Percentiles rank a stretch among this genome's conserved stretches.
phyloP scores from a whole-genome alignment of 2,797 vertebrate species.

The Tinamus major region DNA sequence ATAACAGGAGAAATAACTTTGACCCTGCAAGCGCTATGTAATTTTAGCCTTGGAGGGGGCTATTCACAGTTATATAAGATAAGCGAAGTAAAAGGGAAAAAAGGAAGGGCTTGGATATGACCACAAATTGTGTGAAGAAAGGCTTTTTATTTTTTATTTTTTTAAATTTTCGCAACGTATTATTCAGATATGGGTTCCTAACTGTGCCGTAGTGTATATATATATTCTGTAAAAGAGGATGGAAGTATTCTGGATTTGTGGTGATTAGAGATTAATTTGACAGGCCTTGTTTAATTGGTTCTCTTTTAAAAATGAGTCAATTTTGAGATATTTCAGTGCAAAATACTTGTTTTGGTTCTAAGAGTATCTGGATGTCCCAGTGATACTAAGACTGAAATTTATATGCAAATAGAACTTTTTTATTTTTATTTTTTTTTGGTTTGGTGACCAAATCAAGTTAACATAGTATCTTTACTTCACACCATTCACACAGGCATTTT shows the following conservation, averaged over 20 bases:
- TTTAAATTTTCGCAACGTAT: neutral
- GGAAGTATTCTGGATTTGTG: neutral
- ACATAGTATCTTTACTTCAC: neutral
- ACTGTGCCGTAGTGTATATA: neutral
- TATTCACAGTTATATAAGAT: neutral
- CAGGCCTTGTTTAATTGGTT: neutral
- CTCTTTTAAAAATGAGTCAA: neutral
- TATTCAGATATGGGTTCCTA: neutral
- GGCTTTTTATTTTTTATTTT: neutral
- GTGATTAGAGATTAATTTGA: neutral
- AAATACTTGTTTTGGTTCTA: neutral
- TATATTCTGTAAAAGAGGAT: neutral
- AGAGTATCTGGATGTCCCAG: neutral
- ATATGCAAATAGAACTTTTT: neutral
- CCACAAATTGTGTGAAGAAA: neutral
- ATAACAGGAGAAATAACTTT: neutral
- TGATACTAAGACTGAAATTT: neutral
- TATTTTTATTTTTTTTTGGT: neutral
- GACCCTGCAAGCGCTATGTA: accelerated
- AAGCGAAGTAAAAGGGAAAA: neutral
- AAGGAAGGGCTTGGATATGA: neutral
- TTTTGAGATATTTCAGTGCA: neutral
- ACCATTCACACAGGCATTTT: neutral
- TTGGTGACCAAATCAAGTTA: neutral
- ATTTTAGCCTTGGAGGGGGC: neutral